These are phyloP conservation scores for Ictidomys tridecemlineatus DNA, from an alignment of 2,113 vertebrate genomes.

Conservation along the genomic window DNA sequence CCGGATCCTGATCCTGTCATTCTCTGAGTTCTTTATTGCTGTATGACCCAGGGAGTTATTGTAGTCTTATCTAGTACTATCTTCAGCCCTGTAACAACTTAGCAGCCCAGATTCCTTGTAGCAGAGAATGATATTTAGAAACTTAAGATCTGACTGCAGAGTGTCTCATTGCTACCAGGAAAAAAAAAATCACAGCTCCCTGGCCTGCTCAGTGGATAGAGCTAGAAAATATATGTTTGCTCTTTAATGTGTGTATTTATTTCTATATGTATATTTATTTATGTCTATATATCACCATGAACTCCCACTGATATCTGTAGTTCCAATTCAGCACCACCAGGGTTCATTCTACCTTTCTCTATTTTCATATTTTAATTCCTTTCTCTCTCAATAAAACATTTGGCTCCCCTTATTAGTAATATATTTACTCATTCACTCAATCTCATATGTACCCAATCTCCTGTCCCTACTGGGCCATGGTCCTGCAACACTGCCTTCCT, in stretches of 20 bases:
- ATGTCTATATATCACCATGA: not conserved
- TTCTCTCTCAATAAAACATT: not conserved
- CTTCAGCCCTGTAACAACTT: not conserved
- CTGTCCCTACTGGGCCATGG: not conserved
- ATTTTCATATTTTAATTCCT: not conserved
- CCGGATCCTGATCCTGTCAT: not conserved
- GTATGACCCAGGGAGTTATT: not conserved
- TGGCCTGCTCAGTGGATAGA: not conserved
- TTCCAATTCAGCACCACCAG: not conserved
- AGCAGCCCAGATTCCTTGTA: not conserved
- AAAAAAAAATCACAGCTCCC: not conserved
- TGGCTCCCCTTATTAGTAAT: not conserved
- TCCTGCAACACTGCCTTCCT: not conserved
- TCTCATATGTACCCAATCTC: not conserved
- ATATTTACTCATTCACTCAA: not conserved
- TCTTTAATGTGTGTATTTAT: not conserved
- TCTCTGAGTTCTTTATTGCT: not conserved
- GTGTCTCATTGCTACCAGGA: not conserved
- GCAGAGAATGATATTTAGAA: conserved; percentile 21
- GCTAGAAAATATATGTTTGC: not conserved
- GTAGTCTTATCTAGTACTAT: not conserved
- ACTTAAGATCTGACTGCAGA: not conserved
- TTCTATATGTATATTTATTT: not conserved
- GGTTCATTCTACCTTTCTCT: not conserved
- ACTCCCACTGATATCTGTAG: not conserved